Base-by-base conservation (phyloP, 2,113 vertebrate species). In the Cyrtonyx montezumae region DNA sequence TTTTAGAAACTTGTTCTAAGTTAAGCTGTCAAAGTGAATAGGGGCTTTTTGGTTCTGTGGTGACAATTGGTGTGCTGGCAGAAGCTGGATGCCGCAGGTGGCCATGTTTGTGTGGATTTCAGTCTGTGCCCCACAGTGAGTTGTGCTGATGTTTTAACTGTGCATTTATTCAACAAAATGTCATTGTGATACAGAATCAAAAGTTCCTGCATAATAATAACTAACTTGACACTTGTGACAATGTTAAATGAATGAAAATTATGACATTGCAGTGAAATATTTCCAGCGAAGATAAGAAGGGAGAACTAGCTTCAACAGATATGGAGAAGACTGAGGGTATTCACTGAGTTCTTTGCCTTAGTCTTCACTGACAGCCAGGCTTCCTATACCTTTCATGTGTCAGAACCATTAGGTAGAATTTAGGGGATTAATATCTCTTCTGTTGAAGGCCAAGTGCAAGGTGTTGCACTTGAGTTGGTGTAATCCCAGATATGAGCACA, bases 161-260 rank as follows among this genome's bases (percentile, higher is more conserved):
- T n/a, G 28, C 37, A 8, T 80, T 76, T 87, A 61, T 56, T 91
- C 84, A 84, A 81, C 46, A 32, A 88, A 92, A 84, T 75, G 84
- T 65, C 62, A 61, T 81, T 94, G 84, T 71, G 53, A 92, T 92
- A 74, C 36, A 71, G 80, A 63, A 62, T 66, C 37, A 80, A 79
- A 90, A 61, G 74, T 88, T 94, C 65, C 83, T 34, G 28, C 58
- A 32, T 88, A 83, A 78, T 80, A 90, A 86, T 49, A 43, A 90
- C 58, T 90, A 37, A 86, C 58, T 90, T 94, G 88, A 78, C 46
- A 32, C 70, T 88, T 90, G 42, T 94, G 69, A 74, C 46, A 91
- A 48, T 45, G 11, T 65, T 55, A 80, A 78, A 67, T 49, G 46
- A 78, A 45, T 55, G 14, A 88, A 74, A 88, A 90, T 42, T 7